Percentiles rank a stretch among this genome's conserved stretches.
These are phyloP conservation scores for Embidobia sp. DNA, from an alignment of 2,888 invertebrate genomes.

Conservation along the genomic window DNA sequence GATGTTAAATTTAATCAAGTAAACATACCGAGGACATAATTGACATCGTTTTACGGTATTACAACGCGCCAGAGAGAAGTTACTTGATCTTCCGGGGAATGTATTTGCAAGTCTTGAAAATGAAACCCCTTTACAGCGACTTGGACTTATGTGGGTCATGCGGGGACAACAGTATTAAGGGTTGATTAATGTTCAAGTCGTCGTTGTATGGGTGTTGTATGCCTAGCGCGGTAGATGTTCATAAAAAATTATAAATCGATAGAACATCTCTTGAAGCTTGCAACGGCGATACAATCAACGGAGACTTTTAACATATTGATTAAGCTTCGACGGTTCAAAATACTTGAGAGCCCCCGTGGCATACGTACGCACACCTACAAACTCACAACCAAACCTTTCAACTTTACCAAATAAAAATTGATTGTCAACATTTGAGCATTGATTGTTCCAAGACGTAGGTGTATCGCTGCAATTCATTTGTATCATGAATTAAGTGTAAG, in stretches of 20 bases:
- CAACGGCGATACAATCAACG: conserved; percentile 19
- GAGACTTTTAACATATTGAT: conserved; percentile 24
- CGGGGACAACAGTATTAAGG: too few relatives aligned
- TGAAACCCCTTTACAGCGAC: background rate
- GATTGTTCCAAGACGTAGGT: conserved; percentile 22
- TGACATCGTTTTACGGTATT: too few relatives aligned
- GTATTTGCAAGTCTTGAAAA: background rate
- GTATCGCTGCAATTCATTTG: conserved; percentile 47
- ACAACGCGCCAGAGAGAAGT: background rate
- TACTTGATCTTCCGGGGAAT: background rate
- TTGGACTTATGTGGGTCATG: conserved; percentile 3
- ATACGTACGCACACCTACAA: conserved; percentile 63
- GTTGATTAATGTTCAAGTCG: too few relatives aligned
- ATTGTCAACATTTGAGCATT: conserved; percentile 12
- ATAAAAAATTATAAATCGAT: too few relatives aligned
- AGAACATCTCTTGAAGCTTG: conserved; percentile 11
- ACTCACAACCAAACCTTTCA: conserved; percentile 18
- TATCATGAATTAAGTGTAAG: conserved; percentile 34
- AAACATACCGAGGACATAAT: too few relatives aligned
- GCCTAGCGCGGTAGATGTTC: too few relatives aligned
- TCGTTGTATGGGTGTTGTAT: too few relatives aligned
- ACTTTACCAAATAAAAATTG: conserved; percentile 7
- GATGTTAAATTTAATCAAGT: too few relatives aligned
- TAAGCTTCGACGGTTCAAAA: conserved; percentile 17
- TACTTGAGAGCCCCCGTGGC: conserved; percentile 23